Evolutionary conservation across 2,888 invertebrate genomes (phyloP), one percentile per base, ranked within the genome.

Genomic region (Aricia artaxerxes): DNA sequence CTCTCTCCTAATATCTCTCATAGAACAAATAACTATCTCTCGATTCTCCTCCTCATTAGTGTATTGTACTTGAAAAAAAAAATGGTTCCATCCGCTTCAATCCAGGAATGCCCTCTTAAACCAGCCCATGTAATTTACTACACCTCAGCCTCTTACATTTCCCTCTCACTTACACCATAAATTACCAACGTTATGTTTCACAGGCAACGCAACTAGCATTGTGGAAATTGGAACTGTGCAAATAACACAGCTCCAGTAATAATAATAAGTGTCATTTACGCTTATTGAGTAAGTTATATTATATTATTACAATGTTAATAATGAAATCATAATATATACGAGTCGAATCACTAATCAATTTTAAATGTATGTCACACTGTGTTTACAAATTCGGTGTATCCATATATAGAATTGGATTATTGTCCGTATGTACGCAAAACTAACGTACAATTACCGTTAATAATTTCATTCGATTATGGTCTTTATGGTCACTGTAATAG

Each of bases 351-450:
- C 82, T 83, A 83, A 82, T 83, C 80, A 75, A 80, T 80, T 81
- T 80, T 81, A 82, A 83, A 84, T 85, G 81, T 84, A 81, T 84
- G 83, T 83, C 82, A 83, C 79, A 81, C 80, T 78, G 82, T 82
- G 83, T 83, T 82, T 83, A 85, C 84, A 81, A 83, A 83, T 85
- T 85, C 82, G 83, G 84, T 81, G 81, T 82, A 79, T 80, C 83
- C 83, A 82, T 84, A 84, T 83, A 84, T 82, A 81, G 84, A 80
- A 40, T 78, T 64, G 81, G 83, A 83, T 83, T 83, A 84, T 84
- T 85, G 85, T 85, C 85, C 82, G 83, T 81, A 82, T 82, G 84
- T 84, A 83, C 83, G 82, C 79, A 80, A 81, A 81, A 84, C 82
- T 82, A 82, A 84, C 82, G 82, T 78, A 81, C 77, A 77, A 77